Evolutionary conservation across 2,888 invertebrate species (phyloP).

Genomic region (Leptinotarsa juncta): DNA sequence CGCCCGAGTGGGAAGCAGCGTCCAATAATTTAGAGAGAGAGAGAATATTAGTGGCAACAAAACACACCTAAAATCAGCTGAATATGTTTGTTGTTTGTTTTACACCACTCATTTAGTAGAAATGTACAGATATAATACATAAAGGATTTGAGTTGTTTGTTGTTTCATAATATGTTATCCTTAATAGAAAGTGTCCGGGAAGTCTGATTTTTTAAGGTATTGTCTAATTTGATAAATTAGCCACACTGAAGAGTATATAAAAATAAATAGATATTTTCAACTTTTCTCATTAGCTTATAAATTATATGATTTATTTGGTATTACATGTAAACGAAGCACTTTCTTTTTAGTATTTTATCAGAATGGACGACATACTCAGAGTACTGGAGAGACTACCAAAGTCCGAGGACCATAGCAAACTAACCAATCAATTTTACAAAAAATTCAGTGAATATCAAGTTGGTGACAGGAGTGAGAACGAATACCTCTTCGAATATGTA

Average conservation of each 20-base stretch:
- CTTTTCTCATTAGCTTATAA: too few species aligned
- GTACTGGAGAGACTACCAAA: constrained; percentile 34
- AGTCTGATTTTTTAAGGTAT: not conserved
- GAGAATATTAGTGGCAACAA: too few species aligned
- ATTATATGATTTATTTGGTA: too few species aligned
- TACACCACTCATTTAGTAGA: too few species aligned
- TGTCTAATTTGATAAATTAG: not conserved
- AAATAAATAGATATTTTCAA: too few species aligned
- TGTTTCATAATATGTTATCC: not conserved
- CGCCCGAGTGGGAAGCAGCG: too few species aligned
- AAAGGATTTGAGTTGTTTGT: not conserved
- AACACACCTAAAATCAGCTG: too few species aligned
- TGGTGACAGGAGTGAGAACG: constrained; percentile 40
- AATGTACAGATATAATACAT: too few species aligned
- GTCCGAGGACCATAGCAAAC: constrained; percentile 27
- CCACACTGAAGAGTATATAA: too few species aligned
- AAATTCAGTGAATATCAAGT: constrained; percentile 34
- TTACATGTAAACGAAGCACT: not conserved
- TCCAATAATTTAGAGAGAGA: too few species aligned
- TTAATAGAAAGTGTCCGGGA: not conserved
- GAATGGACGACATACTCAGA: constrained; percentile 42
- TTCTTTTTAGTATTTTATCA: not conserved
- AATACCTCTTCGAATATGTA: constrained; percentile 46
- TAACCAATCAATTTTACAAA: constrained; percentile 36
- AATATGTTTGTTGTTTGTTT: too few species aligned